Base-by-base conservation (phyloP, 2,113 vertebrate genomes). In the Ramphastos sulfuratus region DNA sequence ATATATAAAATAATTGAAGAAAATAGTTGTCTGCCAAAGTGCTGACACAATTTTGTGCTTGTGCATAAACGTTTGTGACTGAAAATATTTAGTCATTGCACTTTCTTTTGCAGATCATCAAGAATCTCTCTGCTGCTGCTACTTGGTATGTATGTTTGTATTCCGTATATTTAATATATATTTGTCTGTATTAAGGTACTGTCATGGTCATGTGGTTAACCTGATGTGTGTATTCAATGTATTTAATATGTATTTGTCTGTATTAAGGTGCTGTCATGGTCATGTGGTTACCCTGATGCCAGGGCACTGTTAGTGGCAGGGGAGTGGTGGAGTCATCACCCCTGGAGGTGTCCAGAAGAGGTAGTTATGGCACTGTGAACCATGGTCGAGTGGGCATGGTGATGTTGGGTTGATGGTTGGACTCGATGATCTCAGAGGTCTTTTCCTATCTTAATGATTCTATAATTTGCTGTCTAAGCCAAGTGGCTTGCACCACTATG, bases 201-300 rank as follows among this genome's bases (percentile, higher is more conserved):
- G 6, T 50, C 0, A 0, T 71, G 42, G 55, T 10, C 66, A 75
- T 17, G 23, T 55, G 8, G 13, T 75, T 67, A 50, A 39, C 13
- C 18, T 63, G 17, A 28, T 21, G 24, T 73, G 10, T 39, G 4
- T 58, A 27, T 59, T 42, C n/a, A 86, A 65, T 37, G 3, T 6
- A 17, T 82, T 77, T 75, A 0, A 2, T 48, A 20, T 50, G 11
- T 50, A 23, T 50, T 50, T 50, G 48, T 16, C 15, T 44, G 14
- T 16, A 7, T 44, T 44, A 67, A 84, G 48, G 25, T 1, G 4
- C n/a, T 71, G 7, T 50, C 0, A 0, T 71, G 37, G 55, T 10
- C 66, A 75, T 15, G 23, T 54, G 8, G 13, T 75, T 67, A 50
- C n/a, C 13, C 18, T 63, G 16, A 25, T 52, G 23, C 50, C 50